Evolutionary conservation across 1,140 invertebrate genomes (phyloP), one percentile per base, ranked within the genome.

Genomic region (Drosophila rufa): DNA sequence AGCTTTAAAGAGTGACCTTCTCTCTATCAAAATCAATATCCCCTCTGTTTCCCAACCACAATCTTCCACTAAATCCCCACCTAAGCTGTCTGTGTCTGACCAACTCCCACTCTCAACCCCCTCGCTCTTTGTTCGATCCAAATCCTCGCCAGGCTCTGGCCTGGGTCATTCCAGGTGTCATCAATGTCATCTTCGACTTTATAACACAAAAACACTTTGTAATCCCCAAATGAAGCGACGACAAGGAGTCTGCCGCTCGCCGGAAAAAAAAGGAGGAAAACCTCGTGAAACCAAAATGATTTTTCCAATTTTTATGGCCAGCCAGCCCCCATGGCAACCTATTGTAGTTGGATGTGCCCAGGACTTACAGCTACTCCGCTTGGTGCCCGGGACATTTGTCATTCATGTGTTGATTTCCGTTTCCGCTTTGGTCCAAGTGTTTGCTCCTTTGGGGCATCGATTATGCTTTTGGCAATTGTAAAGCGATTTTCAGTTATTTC

Each of bases 361-460:
- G 50, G 50, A 33, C 33, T 55, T 58, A 6, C 47, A 30, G 14
- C 47, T 47, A 48, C 36, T 33, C 8, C 30, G 6, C 8, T 42
- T 48, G 43, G 5, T 42, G 5, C 4, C 2, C 5, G 6, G 70
- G 86, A 85, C 90, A 91, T 91, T 91, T 92, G 90, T 92, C 90
- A 91, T 91, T 91, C 85, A 92, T 91, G 90, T 91, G 90, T 90
- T 91, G 90, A 91, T 91, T 91, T 91, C 89, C 90, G 90, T 92
- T 85, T 84, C 86, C 86, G 83, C 79, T 75, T 27, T 42, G 57
- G 30, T 9, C 55, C 66, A 84, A 92, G 90, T 92, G 90, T 92
- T 92, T 78, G 80, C 80, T 86, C 85, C 91, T 92, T 90, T 81
- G 90, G 86, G 90, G 85, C 80, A 92, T 91, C 82, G 86, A 92